A percentile compares a stretch with the other conserved stretches of the same genome.
phyloP scores from a whole-genome alignment of 2,113 vertebrate species.

The Sorex araneus region DNA sequence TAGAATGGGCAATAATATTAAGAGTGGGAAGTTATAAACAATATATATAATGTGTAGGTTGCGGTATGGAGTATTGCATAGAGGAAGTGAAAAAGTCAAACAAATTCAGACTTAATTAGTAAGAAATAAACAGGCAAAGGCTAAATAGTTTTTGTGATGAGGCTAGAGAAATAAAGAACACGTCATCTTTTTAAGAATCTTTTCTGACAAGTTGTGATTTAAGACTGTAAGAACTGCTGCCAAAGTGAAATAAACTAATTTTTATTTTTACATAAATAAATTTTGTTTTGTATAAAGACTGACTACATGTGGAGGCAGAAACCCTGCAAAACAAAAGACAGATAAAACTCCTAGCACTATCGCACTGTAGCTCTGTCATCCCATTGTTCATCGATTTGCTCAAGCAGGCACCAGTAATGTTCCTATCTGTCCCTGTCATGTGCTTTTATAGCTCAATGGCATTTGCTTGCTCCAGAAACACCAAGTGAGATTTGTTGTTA shows the following conservation, averaged over 20 bases:
- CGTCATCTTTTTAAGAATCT: background rate
- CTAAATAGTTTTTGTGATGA: background rate
- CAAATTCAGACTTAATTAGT: background rate
- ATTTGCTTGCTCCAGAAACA: too few species aligned
- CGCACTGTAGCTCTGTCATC: too few species aligned
- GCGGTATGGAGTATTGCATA: background rate
- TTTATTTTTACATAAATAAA: constrained; percentile 2
- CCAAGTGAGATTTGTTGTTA: too few species aligned
- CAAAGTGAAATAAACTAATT: background rate
- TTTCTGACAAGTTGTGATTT: background rate
- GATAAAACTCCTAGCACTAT: too few species aligned
- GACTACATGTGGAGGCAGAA: background rate
- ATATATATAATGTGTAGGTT: background rate
- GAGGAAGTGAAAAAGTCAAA: background rate
- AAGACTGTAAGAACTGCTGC: background rate
- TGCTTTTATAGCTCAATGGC: too few species aligned
- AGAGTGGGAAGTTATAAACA: too few species aligned
- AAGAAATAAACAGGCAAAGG: background rate
- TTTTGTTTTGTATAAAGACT: background rate
- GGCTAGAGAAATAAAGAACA: background rate
- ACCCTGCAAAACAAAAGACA: background rate
- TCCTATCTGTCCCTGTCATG: too few species aligned
- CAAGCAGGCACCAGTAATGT: too few species aligned
- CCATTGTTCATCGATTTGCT: too few species aligned
- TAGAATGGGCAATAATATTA: too few species aligned